Evolutionary conservation across 1,140 invertebrate genomes (phyloP), one percentile per base, ranked within the genome.

Genomic region (Drosophila mojavensis): DNA sequence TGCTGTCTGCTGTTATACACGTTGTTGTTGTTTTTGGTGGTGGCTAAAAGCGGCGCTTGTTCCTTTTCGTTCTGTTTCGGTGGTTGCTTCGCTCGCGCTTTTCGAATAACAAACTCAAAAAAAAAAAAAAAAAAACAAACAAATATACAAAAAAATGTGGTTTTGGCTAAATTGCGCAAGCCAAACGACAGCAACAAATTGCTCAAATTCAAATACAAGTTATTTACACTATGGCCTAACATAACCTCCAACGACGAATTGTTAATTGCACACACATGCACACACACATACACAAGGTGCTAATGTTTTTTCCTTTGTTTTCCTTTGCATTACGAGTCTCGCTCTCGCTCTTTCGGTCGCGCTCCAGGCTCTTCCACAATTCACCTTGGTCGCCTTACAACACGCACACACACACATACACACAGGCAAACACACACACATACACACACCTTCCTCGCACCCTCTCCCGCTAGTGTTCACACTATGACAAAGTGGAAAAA

Each of bases 401-500:
- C 43, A 47, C 4, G 5, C 13, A 13, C 28, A 53, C 9, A 41
- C 39, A 9, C 43, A 47, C 4, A 10, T 10, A 13, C 28, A 53
- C 9, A 41, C 39, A 41, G 11, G n/a, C 4, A 17, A 6, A 13
- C 28, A 30, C 26, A 30, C 24, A 53, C 26, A 47, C n/a, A 9
- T 45, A n/a, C n/a, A 45, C 43, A 45, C n/a, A 7, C 1, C 43
- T 45, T 53, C 4, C 30, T 26, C 11, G 33, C 43, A 20, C 43
- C 9, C 43, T 15, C 47, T 41, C 7, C n/a, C 9, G 15, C 51
- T 71, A 45, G 53, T 45, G 30, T 5, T 33, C 65, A 51, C 6
- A 6, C 50, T 63, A 43, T 48, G 47, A 15, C 60, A 76, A 75
- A 75, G 65, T 69, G 71, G 75, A 78, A 78, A 78, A 78, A 78